Base-by-base conservation (phyloP, 2,113 vertebrate genomes). In the Pangasianodon gigas region DNA sequence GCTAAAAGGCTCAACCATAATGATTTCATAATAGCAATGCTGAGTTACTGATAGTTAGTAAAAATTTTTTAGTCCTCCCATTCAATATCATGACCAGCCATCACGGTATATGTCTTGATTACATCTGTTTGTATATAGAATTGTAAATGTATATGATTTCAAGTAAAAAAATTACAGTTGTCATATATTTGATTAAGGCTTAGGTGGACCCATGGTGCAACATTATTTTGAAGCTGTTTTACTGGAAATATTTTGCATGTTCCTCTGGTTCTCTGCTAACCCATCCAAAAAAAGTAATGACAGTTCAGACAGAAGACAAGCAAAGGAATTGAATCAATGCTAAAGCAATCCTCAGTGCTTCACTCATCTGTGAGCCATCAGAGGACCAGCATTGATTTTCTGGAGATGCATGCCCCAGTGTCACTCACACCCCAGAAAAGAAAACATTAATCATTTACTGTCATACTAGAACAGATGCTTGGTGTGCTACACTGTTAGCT, bases 391-490 rank as follows among this genome's bases (percentile, higher is more conserved):
- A 92, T 86, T 90, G 90, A 92, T 92, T 92, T 88, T 91, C 51
- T 80, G 51, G 44, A 62, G 56, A 88, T 88, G 77, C 69, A 89
- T 87, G 81, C 69, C 29, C 11, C 51, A 67, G 52, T 88, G 82
- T 92, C 91, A 90, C 75, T 89, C 77, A 88, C 77, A 86, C 84
- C 88, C 80, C 83, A 84, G 83, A 85, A 85, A 79, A 74, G 83
- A 92, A 89, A 88, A 90, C 90, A 92, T 91, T 88, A 92, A 90
- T 92, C 88, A 92, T 91, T 88, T 91, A 89, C 86, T 89, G 86
- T 90, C 89, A 90, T 86, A 84, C 75, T 84, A 79, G 18, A 90
- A 84, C 60, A 88, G 60, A 87, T 80, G 56, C 37, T 19, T 86
- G 88, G 71, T 84, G 85, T n/a, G 69, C 58, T 87, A 88, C 88